phyloP scores from a whole-genome alignment of 64 coral and sea anemone species.

The Catalaphyllia jardinei region DNA sequence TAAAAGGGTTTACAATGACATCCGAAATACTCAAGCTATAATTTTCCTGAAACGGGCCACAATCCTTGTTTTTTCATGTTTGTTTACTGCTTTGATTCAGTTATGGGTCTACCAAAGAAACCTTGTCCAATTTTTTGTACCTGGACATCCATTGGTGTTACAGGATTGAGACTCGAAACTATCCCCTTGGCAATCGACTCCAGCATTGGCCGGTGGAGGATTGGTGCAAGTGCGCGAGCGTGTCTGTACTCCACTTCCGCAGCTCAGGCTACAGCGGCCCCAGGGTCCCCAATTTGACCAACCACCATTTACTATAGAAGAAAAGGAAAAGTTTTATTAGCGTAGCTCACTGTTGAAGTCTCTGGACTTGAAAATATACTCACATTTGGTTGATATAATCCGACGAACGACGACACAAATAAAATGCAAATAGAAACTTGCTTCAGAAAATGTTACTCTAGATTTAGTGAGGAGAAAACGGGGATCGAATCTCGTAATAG shows the following conservation, averaged over 20 bases:
- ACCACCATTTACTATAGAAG: constrained; percentile 13
- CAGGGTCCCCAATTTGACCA: constrained; percentile 57
- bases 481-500: too few relatives aligned
- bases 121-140: background rate
- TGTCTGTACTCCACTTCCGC: constrained; percentile 35
- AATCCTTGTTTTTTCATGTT: too few relatives aligned
- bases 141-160: constrained; percentile 25
- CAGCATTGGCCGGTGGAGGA: constrained; percentile 34
- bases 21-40: background rate
- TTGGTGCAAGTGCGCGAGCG: constrained; percentile 41
- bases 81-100: too few relatives aligned
- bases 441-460: too few relatives aligned
- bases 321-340: background rate
- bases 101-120: too few relatives aligned
- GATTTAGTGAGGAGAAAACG: too few relatives aligned
- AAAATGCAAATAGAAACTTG: too few relatives aligned
- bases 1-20: background rate
- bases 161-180: constrained; percentile 8
- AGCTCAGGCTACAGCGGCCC: constrained; percentile 30
- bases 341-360: background rate
- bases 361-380: too few relatives aligned
- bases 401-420: too few relatives aligned
- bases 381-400: too few relatives aligned
- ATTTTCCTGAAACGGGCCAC: too few relatives aligned
- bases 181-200: constrained; percentile 32